Evolutionary conservation across 2,888 invertebrate genomes (phyloP), one percentile per base, ranked within the genome.

Genomic region (Aquatica leii): DNA sequence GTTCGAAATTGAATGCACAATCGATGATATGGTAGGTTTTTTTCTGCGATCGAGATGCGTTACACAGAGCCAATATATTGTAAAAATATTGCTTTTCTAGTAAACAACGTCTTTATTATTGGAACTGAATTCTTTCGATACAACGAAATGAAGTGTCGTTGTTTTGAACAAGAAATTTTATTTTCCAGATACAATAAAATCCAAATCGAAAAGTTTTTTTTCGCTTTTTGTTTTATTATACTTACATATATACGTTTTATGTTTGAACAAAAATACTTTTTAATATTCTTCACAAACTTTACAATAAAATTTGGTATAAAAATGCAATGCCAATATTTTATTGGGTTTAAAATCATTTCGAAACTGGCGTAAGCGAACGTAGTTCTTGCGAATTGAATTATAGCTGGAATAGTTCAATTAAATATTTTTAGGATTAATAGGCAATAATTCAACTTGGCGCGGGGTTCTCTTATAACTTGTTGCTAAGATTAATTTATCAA

Each of bases 81-180:
- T 59, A 59, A 59, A 62, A 61, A 66, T 57, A 57, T 63, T 61
- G 59, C 59, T 43, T 62, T 41, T 60, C 51, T 62, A 65, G 64
- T 59, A 67, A 67, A 67, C 64, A 67, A 58, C 59, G 41, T 58
- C 66, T 57, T 67, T 67, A 67, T 62, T 65, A 61, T 58, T 48
- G 43, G 57, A 67, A 52, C 60, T 51, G 56, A 52, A 59, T 53
- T 48, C 53, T 46, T 51, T 58, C 57, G 18, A 37, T 53, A 43
- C 20, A 53, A 31, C 53, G 46, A 54, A 49, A 60, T 60, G 60
- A 46, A 54, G 31, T 54, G 46, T 46, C 46, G 54, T 53, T 46
- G 52, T 59, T 59, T 52, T 31, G 59, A 34, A 24, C 24, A 24
- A 31, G 59, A 52, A 58, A 56, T 49, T 40, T 41, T 49, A 58